These are phyloP conservation scores for Brevimyrus niger DNA, from an alignment of 2,113 vertebrate genomes.

Conservation along the genomic window DNA sequence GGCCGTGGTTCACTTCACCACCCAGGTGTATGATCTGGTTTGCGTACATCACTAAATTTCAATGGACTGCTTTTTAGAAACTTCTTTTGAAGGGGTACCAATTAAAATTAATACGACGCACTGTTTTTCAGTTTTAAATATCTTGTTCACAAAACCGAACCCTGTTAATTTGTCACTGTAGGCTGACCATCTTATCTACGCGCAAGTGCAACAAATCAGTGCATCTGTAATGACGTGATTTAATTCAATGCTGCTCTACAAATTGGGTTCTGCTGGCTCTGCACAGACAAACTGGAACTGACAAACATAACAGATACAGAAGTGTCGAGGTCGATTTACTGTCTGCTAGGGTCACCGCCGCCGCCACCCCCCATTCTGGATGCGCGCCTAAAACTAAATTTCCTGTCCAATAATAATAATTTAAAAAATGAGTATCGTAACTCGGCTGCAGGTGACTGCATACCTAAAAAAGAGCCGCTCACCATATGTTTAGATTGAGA, in stretches of 20 bases:
- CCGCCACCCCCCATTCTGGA: neutral
- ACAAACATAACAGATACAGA: neutral
- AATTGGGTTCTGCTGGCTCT: neutral
- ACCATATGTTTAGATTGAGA: neutral
- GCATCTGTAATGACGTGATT: neutral
- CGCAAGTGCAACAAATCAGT: neutral
- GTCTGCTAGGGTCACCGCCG: neutral
- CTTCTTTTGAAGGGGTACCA: neutral
- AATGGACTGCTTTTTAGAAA: neutral
- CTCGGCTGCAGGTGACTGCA: neutral
- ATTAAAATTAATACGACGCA: neutral
- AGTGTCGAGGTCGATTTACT: neutral
- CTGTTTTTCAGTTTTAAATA: neutral
- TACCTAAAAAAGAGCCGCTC: neutral
- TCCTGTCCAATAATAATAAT: neutral
- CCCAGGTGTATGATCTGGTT: neutral
- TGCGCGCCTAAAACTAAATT: constrained; percentile 12
- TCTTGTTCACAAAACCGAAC: neutral
- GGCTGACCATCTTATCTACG: neutral
- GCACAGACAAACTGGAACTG: neutral
- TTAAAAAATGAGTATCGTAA: neutral
- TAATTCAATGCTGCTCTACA: neutral
- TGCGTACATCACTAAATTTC: neutral
- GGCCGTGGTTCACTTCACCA: neutral
- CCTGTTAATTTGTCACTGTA: neutral